A percentile compares a stretch with the other conserved stretches of the same genome.
phyloP scores from a whole-genome alignment of 2,888 invertebrate species.

The Seladonia tumulorum region DNA sequence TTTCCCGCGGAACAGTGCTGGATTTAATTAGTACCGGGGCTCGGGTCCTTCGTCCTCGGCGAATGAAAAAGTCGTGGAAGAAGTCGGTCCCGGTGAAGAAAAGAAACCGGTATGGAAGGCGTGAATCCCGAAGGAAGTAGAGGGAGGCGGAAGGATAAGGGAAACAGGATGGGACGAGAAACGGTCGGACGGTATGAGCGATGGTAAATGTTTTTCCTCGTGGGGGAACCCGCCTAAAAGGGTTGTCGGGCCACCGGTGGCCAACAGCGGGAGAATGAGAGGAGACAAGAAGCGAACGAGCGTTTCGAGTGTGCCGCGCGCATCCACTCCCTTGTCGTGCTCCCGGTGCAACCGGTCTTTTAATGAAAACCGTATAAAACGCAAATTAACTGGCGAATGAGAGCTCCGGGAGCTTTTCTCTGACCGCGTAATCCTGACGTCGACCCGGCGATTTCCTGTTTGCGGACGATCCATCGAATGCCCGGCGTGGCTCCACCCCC shows the following conservation, averaged over 20 bases:
- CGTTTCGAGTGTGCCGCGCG: conserved; percentile 29
- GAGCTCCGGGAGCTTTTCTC: conserved; percentile 23
- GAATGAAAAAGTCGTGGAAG: conserved; percentile 40
- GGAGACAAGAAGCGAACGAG: conserved; percentile 19
- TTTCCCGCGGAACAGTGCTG: conserved; percentile 59
- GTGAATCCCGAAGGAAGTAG: background rate
- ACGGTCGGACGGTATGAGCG: conserved; percentile 42
- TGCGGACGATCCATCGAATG: background rate
- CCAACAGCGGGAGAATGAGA: conserved; percentile 33
- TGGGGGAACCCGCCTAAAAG: conserved; percentile 67
- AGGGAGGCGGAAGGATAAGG: conserved; percentile 10
- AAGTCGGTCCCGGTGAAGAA: conserved; percentile 20
- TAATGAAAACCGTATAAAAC: conserved; percentile 76
- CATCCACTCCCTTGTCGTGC: conserved; percentile 46
- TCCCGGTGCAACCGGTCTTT: conserved; percentile 61
- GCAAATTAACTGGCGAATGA: conserved; percentile 69
- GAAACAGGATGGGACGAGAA: conserved; percentile 43
- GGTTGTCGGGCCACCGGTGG: conserved; percentile 42
- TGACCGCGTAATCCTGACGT: background rate
- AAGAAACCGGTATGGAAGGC: conserved; percentile 29
- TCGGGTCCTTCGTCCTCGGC: conserved; percentile 58
- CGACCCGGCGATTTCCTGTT: background rate
- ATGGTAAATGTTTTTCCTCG: conserved; percentile 76
- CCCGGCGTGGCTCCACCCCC: background rate
- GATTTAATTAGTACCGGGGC: conserved; percentile 76